Percentiles rank a stretch among this genome's conserved stretches.
Evolutionary conservation across 2,888 invertebrate species (phyloP).

Genomic region (Eilema depressum): DNA sequence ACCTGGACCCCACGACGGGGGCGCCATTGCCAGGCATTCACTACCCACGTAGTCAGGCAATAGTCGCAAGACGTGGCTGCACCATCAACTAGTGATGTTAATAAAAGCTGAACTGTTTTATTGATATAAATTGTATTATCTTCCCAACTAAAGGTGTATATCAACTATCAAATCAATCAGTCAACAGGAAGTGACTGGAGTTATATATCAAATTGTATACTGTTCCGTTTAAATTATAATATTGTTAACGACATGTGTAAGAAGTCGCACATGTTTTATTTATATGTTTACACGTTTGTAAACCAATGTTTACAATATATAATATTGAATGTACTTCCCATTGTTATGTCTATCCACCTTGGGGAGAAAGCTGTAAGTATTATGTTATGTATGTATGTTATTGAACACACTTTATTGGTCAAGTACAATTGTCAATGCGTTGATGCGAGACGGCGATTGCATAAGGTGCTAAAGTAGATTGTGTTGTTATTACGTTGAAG

Average conservation of each 20-base stretch:
- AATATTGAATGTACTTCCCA: not conserved
- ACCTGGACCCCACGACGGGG: no score
- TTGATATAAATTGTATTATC: no score
- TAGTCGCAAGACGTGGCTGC: no score
- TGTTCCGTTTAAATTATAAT: not conserved
- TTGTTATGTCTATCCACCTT: not conserved
- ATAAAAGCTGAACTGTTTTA: no score
- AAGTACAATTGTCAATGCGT: not conserved
- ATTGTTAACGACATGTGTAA: not conserved
- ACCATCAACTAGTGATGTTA: no score
- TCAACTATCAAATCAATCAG: no score
- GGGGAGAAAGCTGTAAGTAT: not conserved
- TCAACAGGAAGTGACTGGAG: no score
- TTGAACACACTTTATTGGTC: not conserved
- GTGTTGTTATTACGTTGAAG: not conserved
- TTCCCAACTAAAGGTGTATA: no score
- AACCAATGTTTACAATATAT: not conserved
- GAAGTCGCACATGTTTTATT: not conserved
- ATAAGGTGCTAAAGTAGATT: constrained; percentile 2
- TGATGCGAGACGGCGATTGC: not conserved
- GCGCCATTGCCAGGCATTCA: no score
- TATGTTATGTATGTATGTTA: not conserved
- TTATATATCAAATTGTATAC: not conserved
- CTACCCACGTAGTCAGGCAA: no score
- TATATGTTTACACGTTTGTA: not conserved